Conservation (phyloP, 1,140 invertebrate genomes). For the Eciton burchellii region DNA sequence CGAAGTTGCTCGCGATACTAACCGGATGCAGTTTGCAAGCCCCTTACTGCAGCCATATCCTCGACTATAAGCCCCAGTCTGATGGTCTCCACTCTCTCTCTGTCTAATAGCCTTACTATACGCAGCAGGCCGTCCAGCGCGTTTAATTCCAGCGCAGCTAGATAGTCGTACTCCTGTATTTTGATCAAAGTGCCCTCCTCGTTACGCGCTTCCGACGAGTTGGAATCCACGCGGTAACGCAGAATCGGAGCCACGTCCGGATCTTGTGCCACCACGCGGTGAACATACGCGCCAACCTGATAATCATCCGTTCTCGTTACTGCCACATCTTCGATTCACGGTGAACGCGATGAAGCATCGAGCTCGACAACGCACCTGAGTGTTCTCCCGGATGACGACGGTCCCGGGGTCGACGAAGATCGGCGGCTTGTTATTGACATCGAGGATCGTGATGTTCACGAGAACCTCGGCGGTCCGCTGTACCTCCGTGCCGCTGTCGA, state of each 20-base stretch:
- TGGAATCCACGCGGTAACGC: slow-evolving; percentile 90
- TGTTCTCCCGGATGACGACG: slow-evolving; percentile 91
- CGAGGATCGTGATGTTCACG: slow-evolving; percentile 94
- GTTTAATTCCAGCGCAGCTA: slow-evolving; percentile 91
- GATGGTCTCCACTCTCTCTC: slow-evolving; percentile 93
- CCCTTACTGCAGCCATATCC: slow-evolving; percentile 92
- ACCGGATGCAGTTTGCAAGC: slow-evolving; percentile 91
- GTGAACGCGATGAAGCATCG: not conserved
- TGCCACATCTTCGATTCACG: not conserved
- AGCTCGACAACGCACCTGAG: slow-evolving; percentile 86
- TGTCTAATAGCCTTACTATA: slow-evolving; percentile 89
- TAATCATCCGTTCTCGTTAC: not conserved
- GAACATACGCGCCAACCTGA: slow-evolving; percentile 90
- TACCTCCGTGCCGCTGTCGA: slow-evolving; percentile 94
- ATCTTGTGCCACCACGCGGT: slow-evolving; percentile 91
- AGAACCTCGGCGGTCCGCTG: slow-evolving; percentile 90
- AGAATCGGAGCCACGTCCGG: slow-evolving; percentile 92
- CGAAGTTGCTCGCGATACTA: slow-evolving; percentile 60
- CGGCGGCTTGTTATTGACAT: slow-evolving; percentile 96
- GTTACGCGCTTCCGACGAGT: slow-evolving; percentile 91
- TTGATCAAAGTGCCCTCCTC: slow-evolving; percentile 92
- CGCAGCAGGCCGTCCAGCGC: slow-evolving; percentile 90
- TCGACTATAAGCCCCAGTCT: slow-evolving; percentile 92
- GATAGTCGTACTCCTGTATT: slow-evolving; percentile 90
- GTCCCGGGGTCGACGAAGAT: slow-evolving; percentile 89